phyloP scores from a whole-genome alignment of 2,888 invertebrate genomes.

The Drosophila percnosoma region DNA sequence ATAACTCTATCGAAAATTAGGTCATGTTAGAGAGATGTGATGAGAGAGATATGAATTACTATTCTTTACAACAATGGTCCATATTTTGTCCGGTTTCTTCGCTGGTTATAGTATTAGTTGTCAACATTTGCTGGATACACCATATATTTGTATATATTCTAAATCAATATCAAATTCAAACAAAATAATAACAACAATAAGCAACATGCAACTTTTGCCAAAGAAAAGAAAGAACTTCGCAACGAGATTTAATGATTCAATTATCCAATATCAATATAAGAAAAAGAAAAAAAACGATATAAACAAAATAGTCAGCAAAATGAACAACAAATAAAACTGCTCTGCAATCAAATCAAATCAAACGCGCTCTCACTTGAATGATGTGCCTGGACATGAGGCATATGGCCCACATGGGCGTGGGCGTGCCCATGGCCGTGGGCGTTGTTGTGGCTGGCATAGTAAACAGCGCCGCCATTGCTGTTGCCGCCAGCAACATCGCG shows the following conservation, averaged over 20 bases:
- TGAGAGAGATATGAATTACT: slow-evolving; percentile 20
- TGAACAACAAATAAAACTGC: slow-evolving; percentile 38
- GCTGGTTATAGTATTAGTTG: slow-evolving; percentile 21
- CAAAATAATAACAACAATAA: slow-evolving; percentile 51
- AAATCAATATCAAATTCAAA: slow-evolving; percentile 29
- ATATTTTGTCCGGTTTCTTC: slow-evolving; percentile 2
- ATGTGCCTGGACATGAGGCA: slow-evolving; percentile 66
- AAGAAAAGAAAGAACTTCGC: slow-evolving; percentile 14
- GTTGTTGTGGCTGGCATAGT: slow-evolving; percentile 71
- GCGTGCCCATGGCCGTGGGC: slow-evolving; percentile 43
- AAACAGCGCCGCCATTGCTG: slow-evolving; percentile 64
- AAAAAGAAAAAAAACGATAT: slow-evolving; percentile 15
- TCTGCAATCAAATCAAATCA: slow-evolving; percentile 66
- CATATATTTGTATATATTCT: slow-evolving; percentile 8
- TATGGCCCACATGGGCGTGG: slow-evolving; percentile 39
- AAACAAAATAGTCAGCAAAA: slow-evolving; percentile 37
- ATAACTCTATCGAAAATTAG: background rate
- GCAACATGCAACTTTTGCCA: slow-evolving; percentile 73
- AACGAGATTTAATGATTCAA: slow-evolving; percentile 25
- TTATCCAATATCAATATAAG: slow-evolving; percentile 7
- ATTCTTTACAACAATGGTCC: slow-evolving; percentile 2
- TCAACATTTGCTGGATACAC: slow-evolving; percentile 19
- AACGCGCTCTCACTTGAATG: slow-evolving; percentile 83
- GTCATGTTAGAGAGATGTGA: slow-evolving; percentile 39
- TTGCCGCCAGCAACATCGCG: slow-evolving; percentile 67